phyloP scores from a whole-genome alignment of 2,888 invertebrate genomes.

The Heteromurus nitidus region DNA sequence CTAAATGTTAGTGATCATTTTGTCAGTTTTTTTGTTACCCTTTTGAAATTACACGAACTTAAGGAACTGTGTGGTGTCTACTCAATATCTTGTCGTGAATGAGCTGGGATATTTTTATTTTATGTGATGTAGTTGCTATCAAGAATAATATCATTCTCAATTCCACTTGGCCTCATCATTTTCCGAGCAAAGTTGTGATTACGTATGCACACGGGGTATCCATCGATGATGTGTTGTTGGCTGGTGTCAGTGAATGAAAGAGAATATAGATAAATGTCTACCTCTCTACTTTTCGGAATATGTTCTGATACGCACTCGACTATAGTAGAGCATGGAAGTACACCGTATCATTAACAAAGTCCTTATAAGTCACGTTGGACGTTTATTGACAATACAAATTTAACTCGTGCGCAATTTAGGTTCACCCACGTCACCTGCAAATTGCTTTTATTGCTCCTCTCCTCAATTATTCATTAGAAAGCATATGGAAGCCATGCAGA shows the following conservation, averaged over 20 bases:
- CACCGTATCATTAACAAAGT: constrained; percentile 44
- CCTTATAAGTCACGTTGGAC: constrained; percentile 55
- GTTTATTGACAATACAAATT: constrained; percentile 45
- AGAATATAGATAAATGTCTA: too few species aligned
- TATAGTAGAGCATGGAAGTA: too few species aligned
- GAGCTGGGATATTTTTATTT: not conserved
- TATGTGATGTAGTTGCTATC: not conserved
- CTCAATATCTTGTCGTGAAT: not conserved
- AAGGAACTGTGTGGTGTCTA: not conserved
- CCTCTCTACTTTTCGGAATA: too few species aligned
- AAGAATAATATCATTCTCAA: too few species aligned
- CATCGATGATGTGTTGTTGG: too few species aligned
- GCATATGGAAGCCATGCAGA: not conserved
- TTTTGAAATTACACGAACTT: not conserved
- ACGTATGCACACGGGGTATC: too few species aligned
- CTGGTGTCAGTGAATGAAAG: too few species aligned
- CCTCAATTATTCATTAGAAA: constrained; percentile 52
- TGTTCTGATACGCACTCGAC: too few species aligned
- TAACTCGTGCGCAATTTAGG: constrained; percentile 41
- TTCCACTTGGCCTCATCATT: too few species aligned
- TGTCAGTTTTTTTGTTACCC: constrained; percentile 33
- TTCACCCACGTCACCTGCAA: constrained; percentile 53
- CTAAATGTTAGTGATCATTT: constrained; percentile 51
- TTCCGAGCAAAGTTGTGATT: too few species aligned
- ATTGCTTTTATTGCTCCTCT: constrained; percentile 36